Percentiles rank a stretch among this genome's conserved stretches.
phyloP scores from a whole-genome alignment of 2,797 vertebrate species.

The Lithobates pipiens region DNA sequence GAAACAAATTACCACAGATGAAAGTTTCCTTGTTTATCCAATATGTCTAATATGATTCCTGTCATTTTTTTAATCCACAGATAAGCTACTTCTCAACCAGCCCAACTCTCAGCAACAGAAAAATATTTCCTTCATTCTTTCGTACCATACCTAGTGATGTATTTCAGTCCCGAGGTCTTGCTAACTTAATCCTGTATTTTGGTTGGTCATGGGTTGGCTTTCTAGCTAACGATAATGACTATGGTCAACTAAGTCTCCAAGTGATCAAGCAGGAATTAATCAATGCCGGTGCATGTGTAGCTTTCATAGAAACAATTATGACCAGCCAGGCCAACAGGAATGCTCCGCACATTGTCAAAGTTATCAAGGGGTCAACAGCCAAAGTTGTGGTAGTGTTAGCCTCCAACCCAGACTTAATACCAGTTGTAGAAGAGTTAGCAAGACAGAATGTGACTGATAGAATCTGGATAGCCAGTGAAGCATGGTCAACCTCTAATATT shows the following conservation, averaged over 20 bases:
- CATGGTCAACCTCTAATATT: conserved; percentile 34
- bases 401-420: conserved; percentile 4
- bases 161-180: conserved; percentile 33
- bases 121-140: conserved; percentile 32
- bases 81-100: conserved; percentile 38
- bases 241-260: conserved; percentile 31
- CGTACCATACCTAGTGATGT: conserved; percentile 32
- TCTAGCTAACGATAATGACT: conserved; percentile 33
- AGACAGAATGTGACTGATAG: conserved; percentile 21
- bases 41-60: neutral
- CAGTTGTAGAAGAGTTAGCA: conserved; percentile 38
- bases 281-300: conserved; percentile 42
- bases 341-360: conserved; percentile 20
- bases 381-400: conserved; percentile 41
- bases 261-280: conserved; percentile 30
- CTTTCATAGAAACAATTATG: conserved; percentile 29
- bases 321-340: conserved; percentile 9
- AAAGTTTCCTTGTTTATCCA: too few relatives aligned
- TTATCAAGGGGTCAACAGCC: conserved; percentile 37
- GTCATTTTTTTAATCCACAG: neutral
- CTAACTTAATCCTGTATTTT: conserved; percentile 28
- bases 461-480: conserved; percentile 42
- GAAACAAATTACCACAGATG: too few relatives aligned
- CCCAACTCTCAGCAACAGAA: conserved; percentile 25
- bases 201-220: conserved; percentile 49